These are phyloP conservation scores for Oenanthe oenanthe DNA, from an alignment of 2,113 vertebrate species.

Conservation along the genomic window DNA sequence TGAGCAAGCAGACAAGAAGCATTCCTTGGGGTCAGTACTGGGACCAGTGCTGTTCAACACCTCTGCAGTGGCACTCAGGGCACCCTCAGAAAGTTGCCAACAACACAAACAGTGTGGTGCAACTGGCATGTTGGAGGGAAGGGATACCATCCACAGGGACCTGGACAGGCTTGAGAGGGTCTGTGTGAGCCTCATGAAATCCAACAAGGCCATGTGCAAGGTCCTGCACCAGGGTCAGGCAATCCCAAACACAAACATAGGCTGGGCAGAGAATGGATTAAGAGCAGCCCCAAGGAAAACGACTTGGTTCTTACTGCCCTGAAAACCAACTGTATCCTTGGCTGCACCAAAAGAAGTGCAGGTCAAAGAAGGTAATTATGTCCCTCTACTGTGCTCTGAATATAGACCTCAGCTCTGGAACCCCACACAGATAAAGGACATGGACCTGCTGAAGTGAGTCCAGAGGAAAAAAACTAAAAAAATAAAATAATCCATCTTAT, in stretches of 20 bases:
- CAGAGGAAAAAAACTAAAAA: fast-evolving
- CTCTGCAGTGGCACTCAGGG: background rate
- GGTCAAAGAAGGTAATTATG: background rate
- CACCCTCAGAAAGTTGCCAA: background rate
- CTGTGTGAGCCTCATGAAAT: background rate
- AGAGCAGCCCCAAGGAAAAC: background rate
- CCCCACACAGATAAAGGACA: background rate
- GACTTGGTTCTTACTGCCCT: background rate
- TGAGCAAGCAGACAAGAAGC: background rate
- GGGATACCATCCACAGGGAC: background rate
- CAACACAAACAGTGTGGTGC: background rate
- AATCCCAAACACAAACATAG: background rate
- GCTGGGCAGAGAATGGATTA: background rate
- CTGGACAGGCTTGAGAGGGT: background rate
- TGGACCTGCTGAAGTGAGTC: background rate
- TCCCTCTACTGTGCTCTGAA: background rate
- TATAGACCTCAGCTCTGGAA: background rate
- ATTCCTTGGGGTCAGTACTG: background rate
- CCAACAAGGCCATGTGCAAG: background rate
- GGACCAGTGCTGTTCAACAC: background rate
- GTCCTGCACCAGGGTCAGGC: background rate
- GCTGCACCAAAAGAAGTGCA: background rate
- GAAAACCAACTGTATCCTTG: background rate
- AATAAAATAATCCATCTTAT: background rate
- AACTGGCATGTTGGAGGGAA: background rate